These are phyloP conservation scores for Celastrina argiolus DNA, from an alignment of 2,888 invertebrate genomes.

Conservation along the genomic window DNA sequence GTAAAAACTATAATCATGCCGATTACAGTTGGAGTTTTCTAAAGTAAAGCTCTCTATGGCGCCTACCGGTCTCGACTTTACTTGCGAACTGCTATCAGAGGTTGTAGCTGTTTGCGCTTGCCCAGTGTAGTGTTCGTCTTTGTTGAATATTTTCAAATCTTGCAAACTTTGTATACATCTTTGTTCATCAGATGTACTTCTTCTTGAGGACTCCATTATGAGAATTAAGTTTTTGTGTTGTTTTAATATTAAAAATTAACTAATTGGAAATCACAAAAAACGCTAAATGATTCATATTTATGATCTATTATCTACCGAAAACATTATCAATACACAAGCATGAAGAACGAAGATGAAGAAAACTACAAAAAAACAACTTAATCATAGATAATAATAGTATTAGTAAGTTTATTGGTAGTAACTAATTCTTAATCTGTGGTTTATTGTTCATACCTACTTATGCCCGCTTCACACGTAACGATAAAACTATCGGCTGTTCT, in stretches of 20 bases:
- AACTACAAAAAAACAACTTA: constrained; percentile 21
- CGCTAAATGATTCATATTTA: constrained; percentile 41
- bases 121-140: constrained; percentile 72
- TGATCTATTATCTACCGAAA: constrained; percentile 38
- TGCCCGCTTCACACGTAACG: no score
- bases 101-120: constrained; percentile 67
- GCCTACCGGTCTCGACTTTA: constrained; percentile 78
- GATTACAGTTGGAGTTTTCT: constrained; percentile 68
- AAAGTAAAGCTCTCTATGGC: constrained; percentile 82
- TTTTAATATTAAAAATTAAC: constrained; percentile 1
- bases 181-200: constrained; percentile 64
- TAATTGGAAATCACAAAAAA: constrained; percentile 32
- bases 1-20: constrained; percentile 73
- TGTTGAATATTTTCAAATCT: constrained; percentile 73
- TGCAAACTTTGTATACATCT: constrained; percentile 70
- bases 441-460: no score
- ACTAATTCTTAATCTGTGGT: no score
- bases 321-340: constrained; percentile 34
- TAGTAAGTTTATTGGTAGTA: not conserved
- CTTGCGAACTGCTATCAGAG: constrained; percentile 55
- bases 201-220: constrained; percentile 63
- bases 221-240: not conserved
- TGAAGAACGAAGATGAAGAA: constrained; percentile 35
- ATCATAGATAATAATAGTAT: not conserved
- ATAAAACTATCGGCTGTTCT: no score